Base-by-base conservation (phyloP, 2,113 vertebrate genomes). In the Anhinga rufa region DNA sequence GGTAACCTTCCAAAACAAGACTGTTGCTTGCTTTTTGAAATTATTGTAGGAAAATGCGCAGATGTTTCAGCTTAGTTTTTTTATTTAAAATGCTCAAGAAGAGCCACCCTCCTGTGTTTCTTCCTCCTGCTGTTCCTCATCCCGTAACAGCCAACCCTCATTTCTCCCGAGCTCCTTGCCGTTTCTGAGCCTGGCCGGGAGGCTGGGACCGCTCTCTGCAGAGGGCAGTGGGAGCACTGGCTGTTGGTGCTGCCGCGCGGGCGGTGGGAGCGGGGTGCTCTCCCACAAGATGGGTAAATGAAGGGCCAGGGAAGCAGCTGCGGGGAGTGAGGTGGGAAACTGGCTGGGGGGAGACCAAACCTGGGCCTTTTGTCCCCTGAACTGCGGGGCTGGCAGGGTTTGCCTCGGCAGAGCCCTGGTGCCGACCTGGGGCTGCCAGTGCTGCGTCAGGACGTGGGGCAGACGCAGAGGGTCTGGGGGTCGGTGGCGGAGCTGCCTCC, bases 361-460 rank as follows among this genome's bases (percentile, higher is more conserved):
- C 76, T 11, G 28, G 11, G 52, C 18, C 19, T 20, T 64, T 12
- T 14, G 17, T 9, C 51, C 82, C 62, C 44, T 5, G 14, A 24
- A 6, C 18, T 31, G 21, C 2, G 1, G 72, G 29, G 46, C 42
- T 36, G 74, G 44, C 38, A 28, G 34, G 26, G 18, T 74, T 40
- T 74, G 60, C 25, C 36, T 42, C 4, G 20, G 61, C 79, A 52
- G 62, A 61, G 71, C 58, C 46, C 32, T 17, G 1, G 20, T 6
- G 55, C 36, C 3, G 2, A 34, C 34, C 25, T 34, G 1, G 25
- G 16, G 34, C 40, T 25, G 51, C 65, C 17, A 8, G 31, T 2
- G 18, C 24, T 10, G 6, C 0, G 6, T 32, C 24, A 3, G 36
- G 64, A 26, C 2, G 2, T 2, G 49, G 31, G 48, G 48, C 29